These are phyloP conservation scores for Nemoura dubitans DNA, from an alignment of 2,888 invertebrate species.

Conservation along the genomic window DNA sequence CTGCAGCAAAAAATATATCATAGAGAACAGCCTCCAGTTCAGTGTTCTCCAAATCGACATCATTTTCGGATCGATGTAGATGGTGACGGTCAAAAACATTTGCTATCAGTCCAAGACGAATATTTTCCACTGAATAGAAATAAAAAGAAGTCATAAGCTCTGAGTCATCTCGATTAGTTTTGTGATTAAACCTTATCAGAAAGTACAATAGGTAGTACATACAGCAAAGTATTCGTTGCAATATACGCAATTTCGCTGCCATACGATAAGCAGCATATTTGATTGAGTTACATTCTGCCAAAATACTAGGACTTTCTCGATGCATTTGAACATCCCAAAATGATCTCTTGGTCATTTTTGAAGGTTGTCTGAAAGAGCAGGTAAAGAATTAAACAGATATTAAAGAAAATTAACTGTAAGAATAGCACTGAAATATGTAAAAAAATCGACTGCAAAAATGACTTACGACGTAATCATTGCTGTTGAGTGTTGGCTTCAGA, in stretches of 20 bases:
- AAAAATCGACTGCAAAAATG: not conserved
- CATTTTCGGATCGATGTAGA: conserved; percentile 74
- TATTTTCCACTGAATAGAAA: conserved; percentile 61
- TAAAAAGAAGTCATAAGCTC: not conserved
- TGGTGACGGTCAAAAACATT: conserved; percentile 78
- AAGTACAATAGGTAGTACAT: conserved; percentile 58
- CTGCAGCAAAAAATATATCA: conserved; percentile 78
- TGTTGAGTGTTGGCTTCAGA: not conserved
- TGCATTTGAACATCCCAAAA: not conserved
- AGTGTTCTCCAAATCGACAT: conserved; percentile 70
- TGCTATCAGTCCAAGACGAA: conserved; percentile 68
- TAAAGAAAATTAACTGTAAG: not conserved
- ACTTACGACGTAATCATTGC: not conserved
- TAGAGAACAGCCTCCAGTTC: conserved; percentile 77
- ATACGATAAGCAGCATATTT: conserved; percentile 80
- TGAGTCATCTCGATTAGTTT: not conserved
- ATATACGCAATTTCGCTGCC: conserved; percentile 73
- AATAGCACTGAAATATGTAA: not conserved
- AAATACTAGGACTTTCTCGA: conserved; percentile 46
- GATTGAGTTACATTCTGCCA: conserved; percentile 73
- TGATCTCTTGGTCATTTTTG: conserved; percentile 20
- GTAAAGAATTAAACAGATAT: too few species aligned
- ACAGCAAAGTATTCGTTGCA: conserved; percentile 74
- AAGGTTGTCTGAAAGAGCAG: not conserved
- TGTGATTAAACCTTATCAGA: not conserved